phyloP scores from a whole-genome alignment of 2,888 invertebrate species.

The Heteromyza rotundicornis region DNA sequence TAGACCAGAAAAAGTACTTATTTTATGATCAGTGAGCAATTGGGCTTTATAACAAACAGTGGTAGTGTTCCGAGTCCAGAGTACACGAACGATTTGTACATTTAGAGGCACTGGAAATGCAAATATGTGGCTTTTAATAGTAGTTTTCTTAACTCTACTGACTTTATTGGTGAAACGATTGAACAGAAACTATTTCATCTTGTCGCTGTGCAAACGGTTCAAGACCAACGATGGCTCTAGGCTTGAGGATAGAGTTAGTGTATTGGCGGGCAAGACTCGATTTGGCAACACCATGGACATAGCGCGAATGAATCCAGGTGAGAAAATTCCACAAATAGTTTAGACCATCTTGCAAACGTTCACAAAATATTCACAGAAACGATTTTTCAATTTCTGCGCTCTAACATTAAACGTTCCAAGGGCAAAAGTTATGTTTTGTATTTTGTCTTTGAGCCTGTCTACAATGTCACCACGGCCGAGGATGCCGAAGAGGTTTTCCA shows the following conservation, averaged over 20 bases:
- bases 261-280: conserved; percentile 45
- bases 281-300: conserved; percentile 57
- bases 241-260: conserved; percentile 39
- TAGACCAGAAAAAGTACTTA: too few species aligned
- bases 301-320: conserved; percentile 43
- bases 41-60: too few species aligned
- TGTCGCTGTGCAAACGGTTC: conserved; percentile 42
- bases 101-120: too few species aligned
- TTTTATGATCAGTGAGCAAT: too few species aligned
- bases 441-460: conserved; percentile 43
- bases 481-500: conserved; percentile 66
- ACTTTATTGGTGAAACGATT: conserved; percentile 30
- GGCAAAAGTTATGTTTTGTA: conserved; percentile 55
- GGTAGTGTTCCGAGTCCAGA: too few species aligned
- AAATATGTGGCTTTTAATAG: conserved; percentile 18
- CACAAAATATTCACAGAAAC: conserved; percentile 35
- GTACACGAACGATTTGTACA: too few species aligned
- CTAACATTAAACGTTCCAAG: conserved; percentile 28
- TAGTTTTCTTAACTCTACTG: background rate
- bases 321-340: too few species aligned
- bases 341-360: too few species aligned
- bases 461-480: conserved; percentile 62
- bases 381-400: conserved; percentile 40
- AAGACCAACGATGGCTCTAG: conserved; percentile 47
- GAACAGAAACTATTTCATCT: conserved; percentile 44